A percentile compares a stretch with the other conserved stretches of the same genome.
These are phyloP conservation scores for Aphidius ervi DNA, from an alignment of 1,140 invertebrate genomes.

Conservation along the genomic window DNA sequence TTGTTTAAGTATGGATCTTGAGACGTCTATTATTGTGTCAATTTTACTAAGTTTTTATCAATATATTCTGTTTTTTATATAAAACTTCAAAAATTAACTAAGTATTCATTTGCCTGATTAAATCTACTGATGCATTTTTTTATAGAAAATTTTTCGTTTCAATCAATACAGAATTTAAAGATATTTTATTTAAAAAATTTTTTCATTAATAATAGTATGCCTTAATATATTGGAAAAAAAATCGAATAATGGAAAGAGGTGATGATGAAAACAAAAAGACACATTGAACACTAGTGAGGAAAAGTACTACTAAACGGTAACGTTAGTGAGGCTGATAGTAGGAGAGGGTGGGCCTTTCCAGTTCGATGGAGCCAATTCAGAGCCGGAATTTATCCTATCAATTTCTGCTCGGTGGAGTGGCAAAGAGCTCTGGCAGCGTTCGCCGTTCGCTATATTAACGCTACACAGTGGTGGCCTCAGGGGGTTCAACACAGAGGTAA, in stretches of 20 bases:
- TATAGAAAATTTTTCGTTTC: no score
- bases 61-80: no score
- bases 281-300: background rate
- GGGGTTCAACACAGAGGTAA: slow-evolving; percentile 22
- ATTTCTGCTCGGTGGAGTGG: slow-evolving; percentile 63
- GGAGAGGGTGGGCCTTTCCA: slow-evolving; percentile 49
- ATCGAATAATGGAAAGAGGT: slow-evolving; percentile 20
- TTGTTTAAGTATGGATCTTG: no score
- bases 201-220: no score
- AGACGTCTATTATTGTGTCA: no score
- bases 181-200: no score
- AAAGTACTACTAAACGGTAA: slow-evolving; percentile 4
- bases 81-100: no score
- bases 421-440: slow-evolving; percentile 54
- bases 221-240: no score
- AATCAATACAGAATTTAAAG: no score
- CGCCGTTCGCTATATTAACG: slow-evolving; percentile 52
- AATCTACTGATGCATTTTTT: no score
- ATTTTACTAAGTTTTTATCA: no score
- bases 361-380: slow-evolving; percentile 61
- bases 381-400: slow-evolving; percentile 65
- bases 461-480: slow-evolving; percentile 39
- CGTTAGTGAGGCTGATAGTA: slow-evolving; percentile 22
- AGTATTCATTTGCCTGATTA: no score
- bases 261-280: slow-evolving; percentile 16